Conservation (phyloP, 2,113 vertebrate genomes). For the Dipodomys spectabilis region DNA sequence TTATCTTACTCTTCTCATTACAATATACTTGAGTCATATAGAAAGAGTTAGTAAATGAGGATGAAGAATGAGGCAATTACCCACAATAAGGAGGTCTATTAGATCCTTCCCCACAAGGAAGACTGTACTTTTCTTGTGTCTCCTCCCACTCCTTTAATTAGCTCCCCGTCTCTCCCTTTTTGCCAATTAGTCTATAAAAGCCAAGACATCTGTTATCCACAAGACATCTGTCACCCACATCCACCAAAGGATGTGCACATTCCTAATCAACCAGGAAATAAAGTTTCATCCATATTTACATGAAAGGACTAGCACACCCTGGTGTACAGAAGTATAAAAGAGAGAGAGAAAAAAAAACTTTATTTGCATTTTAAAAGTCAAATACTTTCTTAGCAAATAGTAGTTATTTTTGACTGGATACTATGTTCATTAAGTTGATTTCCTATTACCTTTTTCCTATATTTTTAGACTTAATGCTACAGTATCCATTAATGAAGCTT, state of each 20-base stretch:
- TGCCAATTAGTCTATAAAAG: slow-evolving; percentile 76
- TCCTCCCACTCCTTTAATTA: slow-evolving; percentile 72
- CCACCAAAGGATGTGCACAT: slow-evolving; percentile 64
- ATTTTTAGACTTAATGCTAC: not conserved
- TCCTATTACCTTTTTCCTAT: not conserved
- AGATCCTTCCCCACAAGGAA: slow-evolving; percentile 65
- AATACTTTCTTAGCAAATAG: slow-evolving; percentile 3
- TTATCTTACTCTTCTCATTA: slow-evolving; percentile 46
- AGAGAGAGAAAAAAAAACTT: too few species aligned
- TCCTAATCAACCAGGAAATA: slow-evolving; percentile 73
- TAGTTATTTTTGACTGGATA: slow-evolving; percentile 10
- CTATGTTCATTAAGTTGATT: slow-evolving; percentile 15
- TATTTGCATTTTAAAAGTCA: not conserved
- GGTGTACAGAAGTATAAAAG: slow-evolving; percentile 7
- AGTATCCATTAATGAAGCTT: not conserved
- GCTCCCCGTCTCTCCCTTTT: slow-evolving; percentile 35
- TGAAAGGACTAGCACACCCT: slow-evolving; percentile 38
- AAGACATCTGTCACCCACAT: slow-evolving; percentile 75
- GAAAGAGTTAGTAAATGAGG: slow-evolving; percentile 62
- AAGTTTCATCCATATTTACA: slow-evolving; percentile 59
- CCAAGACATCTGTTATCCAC: slow-evolving; percentile 77
- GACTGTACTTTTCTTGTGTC: slow-evolving; percentile 64
- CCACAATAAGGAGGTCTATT: slow-evolving; percentile 64
- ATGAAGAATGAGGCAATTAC: slow-evolving; percentile 67
- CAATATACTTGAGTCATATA: slow-evolving; percentile 46